phyloP scores from a whole-genome alignment of 2,113 vertebrate species.

The Syngnathus scovelli region DNA sequence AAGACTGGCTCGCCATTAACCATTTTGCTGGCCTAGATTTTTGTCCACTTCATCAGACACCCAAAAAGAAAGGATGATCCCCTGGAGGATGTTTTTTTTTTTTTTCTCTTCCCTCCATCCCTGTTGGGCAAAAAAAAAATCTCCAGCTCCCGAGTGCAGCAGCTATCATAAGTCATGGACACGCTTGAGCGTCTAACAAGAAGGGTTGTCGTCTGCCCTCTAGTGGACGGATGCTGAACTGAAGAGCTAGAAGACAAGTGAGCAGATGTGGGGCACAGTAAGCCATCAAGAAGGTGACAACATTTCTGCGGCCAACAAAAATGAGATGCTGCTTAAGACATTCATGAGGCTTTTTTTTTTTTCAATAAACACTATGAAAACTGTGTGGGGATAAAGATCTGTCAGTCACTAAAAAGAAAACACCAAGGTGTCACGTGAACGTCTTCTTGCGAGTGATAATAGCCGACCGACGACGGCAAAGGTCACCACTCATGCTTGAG shows the following conservation, averaged over 20 bases:
- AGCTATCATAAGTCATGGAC: neutral
- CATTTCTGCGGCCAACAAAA: neutral
- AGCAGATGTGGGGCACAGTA: neutral
- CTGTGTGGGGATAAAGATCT: neutral
- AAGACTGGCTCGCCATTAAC: slow-evolving; percentile 19
- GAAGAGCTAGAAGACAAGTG: neutral
- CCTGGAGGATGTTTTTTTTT: neutral
- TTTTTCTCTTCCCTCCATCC: neutral
- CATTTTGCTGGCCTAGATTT: slow-evolving; percentile 42
- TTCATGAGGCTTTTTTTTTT: neutral
- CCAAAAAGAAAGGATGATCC: neutral
- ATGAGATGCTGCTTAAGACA: neutral
- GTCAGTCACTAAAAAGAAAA: neutral
- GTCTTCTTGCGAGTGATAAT: slow-evolving; percentile 11
- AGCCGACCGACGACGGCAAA: neutral
- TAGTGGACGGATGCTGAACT: slow-evolving; percentile 28
- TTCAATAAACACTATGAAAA: neutral
- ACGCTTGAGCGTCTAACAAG: neutral
- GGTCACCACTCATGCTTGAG: too few relatives aligned
- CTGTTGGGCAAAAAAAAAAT: neutral
- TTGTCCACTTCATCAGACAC: neutral
- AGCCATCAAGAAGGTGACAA: neutral
- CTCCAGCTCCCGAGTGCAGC: neutral
- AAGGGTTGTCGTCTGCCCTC: slow-evolving; percentile 35
- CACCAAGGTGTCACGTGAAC: slow-evolving; percentile 18